Evolutionary conservation across 2,113 vertebrate genomes (phyloP).

Genomic region (Myotis yumanensis): DNA sequence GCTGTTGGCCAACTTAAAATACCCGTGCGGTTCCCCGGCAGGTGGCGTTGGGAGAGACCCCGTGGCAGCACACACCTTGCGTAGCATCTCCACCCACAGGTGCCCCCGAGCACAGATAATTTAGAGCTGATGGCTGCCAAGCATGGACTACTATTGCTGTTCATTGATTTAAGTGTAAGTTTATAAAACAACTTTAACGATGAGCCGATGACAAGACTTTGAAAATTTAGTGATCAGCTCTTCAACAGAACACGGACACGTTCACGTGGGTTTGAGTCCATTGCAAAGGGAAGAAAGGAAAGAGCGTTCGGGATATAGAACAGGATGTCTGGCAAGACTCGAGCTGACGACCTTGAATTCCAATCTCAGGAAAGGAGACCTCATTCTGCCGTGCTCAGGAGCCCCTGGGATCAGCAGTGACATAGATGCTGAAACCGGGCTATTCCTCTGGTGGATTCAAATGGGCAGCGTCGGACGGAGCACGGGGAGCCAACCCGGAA

Average conservation of each 20-base stretch:
- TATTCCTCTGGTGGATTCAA: background rate
- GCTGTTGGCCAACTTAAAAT: background rate
- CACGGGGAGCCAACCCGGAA: too few species aligned
- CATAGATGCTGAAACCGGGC: background rate
- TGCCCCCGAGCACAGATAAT: background rate
- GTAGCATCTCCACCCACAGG: too few species aligned
- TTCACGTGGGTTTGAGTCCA: background rate
- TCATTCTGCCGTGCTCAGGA: background rate
- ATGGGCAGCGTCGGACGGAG: background rate
- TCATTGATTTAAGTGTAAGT: background rate
- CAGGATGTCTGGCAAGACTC: too few species aligned
- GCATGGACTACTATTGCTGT: background rate
- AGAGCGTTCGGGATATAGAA: background rate
- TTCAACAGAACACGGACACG: background rate
- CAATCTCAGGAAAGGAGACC: background rate
- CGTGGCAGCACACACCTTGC: rapidly evolving
- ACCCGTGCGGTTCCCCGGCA: too few species aligned
- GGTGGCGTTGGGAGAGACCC: background rate
- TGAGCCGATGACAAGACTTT: background rate
- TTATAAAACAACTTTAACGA: background rate
- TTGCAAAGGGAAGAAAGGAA: background rate
- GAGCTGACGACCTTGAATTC: background rate
- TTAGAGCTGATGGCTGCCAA: background rate
- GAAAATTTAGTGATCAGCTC: background rate
- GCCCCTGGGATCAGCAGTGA: too few species aligned